Evolutionary conservation across 2,888 invertebrate genomes (phyloP), one percentile per base, ranked within the genome.

Genomic region (Synanthedon andrenaeformis): DNA sequence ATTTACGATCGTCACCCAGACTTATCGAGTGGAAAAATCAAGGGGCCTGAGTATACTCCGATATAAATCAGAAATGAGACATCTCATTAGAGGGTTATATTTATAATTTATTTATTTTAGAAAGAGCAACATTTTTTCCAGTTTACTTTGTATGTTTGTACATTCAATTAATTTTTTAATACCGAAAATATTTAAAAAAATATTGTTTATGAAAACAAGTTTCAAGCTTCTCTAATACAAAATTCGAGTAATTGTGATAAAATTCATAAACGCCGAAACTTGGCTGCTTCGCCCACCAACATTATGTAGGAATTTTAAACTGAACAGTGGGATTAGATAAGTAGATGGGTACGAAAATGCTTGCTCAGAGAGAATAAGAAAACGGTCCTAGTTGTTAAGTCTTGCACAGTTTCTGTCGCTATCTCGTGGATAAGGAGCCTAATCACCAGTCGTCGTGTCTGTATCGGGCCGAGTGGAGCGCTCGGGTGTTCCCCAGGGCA

Each of bases 371-470:
- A 76, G 84, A 86, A 86, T 85, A 87, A 83, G 85, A 85, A 85
- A 85, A 83, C 75, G 85, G 79, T 82, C 77, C 84, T 87, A 87
- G 87, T 86, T 86, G 87, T 86, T 86, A 87, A 87, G 86, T 87
- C 87, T 85, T 83, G 83, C 79, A 84, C 85, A 85, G 85, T 87
- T 86, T 85, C 83, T 83, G 81, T 79, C 85, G 85, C 86, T 86
- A 85, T 86, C 87, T 84, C 73, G 69, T 78, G 87, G 88, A 86
- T 87, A 87, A 85, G 85, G 74, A 80, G 86, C 82, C 88, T 87
- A 87, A 88, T 87, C 88, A 86, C 87, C 86, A 79, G 86, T 77
- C 85, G 84, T 85, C 86, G 84, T 78, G 80, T 79, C 84, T 85
- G 84, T 86, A 87, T 86, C 84, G 82, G 82, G 77, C 77, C 80